Evolutionary conservation across 1,140 invertebrate species (phyloP).

Genomic region (Sinella curviseta): DNA sequence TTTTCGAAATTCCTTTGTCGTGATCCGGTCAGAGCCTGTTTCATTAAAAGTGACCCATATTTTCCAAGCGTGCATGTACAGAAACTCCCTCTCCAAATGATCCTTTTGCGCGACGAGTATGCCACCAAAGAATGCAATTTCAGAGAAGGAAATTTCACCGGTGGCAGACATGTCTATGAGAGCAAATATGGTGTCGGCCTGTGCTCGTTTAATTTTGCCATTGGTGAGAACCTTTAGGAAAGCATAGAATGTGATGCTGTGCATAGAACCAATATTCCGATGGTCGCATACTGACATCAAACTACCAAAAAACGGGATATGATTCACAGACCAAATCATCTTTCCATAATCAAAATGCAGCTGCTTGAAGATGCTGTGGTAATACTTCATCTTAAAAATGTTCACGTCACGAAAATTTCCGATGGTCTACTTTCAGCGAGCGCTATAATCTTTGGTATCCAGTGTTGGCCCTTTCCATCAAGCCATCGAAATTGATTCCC

Average conservation of each 20-base stretch:
- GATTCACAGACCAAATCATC: conserved; percentile 15
- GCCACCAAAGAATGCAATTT: background rate
- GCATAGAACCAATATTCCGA: background rate
- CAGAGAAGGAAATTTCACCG: conserved; percentile 12
- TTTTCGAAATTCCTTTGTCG: conserved; percentile 3
- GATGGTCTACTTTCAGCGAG: too few relatives aligned
- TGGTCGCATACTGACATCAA: conserved; percentile 22
- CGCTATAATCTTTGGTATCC: too few relatives aligned
- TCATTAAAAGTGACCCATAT: conserved; percentile 26
- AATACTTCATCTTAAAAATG: conserved; percentile 15
- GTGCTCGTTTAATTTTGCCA: background rate
- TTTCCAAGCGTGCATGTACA: conserved; percentile 25
- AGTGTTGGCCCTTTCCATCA: too few relatives aligned
- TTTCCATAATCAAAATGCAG: conserved; percentile 23
- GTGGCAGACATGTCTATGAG: background rate
- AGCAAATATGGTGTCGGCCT: conserved; percentile 12
- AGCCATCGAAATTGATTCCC: too few relatives aligned
- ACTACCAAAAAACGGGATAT: conserved; percentile 12
- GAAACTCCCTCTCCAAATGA: conserved; percentile 22
- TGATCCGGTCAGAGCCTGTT: background rate
- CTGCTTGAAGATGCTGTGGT: conserved; percentile 3
- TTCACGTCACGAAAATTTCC: too few relatives aligned
- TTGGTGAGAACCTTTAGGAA: conserved; percentile 15
- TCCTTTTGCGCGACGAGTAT: conserved; percentile 20
- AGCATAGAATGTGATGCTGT: conserved; percentile 22